Percentiles rank a stretch among this genome's conserved stretches.
phyloP scores from a whole-genome alignment of 2,888 invertebrate species.

The Phoenoteleia sp. region DNA sequence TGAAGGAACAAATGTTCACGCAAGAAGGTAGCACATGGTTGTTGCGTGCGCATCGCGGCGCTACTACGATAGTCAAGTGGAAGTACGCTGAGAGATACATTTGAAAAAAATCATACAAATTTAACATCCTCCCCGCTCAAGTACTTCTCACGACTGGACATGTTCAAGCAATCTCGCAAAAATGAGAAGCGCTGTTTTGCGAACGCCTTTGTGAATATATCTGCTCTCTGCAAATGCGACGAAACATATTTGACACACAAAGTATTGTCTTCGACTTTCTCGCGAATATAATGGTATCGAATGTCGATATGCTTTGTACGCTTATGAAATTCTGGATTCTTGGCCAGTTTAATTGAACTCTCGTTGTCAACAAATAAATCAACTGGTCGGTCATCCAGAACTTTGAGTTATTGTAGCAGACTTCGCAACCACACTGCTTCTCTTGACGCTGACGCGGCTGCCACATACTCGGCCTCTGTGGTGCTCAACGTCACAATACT shows the following conservation, averaged over 20 bases:
- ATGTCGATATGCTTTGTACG: slow-evolving; percentile 36
- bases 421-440: slow-evolving; percentile 30
- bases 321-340: slow-evolving; percentile 34
- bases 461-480: slow-evolving; percentile 37
- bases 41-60: no score
- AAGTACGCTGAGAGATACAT: no score
- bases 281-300: slow-evolving; percentile 24
- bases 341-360: slow-evolving; percentile 19
- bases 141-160: background rate
- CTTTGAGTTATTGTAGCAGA: background rate
- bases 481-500: background rate
- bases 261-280: background rate
- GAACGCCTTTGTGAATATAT: slow-evolving; percentile 17
- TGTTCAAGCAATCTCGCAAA: background rate
- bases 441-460: slow-evolving; percentile 18
- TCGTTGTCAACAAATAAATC: slow-evolving; percentile 40
- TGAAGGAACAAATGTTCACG: no score
- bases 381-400: background rate
- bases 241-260: slow-evolving; percentile 1
- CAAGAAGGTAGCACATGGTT: no score
- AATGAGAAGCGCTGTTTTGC: slow-evolving; percentile 2
- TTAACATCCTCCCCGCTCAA: slow-evolving; percentile 9
- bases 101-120: no score
- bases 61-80: no score
- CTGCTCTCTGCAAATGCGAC: slow-evolving; percentile 15